Base-by-base conservation (phyloP, 2,113 vertebrate species). In the Halichoeres trimaculatus region DNA sequence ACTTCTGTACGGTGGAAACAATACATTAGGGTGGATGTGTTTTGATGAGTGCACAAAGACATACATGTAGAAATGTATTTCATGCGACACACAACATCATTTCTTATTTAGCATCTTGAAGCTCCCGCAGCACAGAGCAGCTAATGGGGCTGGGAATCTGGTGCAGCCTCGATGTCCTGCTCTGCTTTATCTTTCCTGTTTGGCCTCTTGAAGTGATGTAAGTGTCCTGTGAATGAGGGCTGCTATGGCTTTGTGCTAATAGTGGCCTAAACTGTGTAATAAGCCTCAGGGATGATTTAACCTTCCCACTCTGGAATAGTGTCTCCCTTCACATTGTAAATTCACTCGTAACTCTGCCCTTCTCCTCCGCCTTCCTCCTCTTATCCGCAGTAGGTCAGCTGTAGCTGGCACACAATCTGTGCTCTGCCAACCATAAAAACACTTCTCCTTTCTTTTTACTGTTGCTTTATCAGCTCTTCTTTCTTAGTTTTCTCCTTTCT, bases 91-190 rank as follows among this genome's bases (percentile, higher is more conserved):
- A 66, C 78, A 80, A 38, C 34, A 67, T 84, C 11, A 80, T 91
- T 61, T 83, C 76, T 89, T 83, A 91, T 91, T 87, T 51, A 89
- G 74, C 59, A 85, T 74, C 73, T 78, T 50, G 54, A 41, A 24
- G 71, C 68, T 72, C 10, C 56, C 1, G 43, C 1, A 69, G 51
- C 24, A 48, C 59, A n/a, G 58, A 57, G 75, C 58, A 7, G 75
- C 75, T 77, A 75, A 84, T 77, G 76, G 79, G 76, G 78, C 34
- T 19, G 43, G 24, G 70, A 75, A 54, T 8, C 54, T 64, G 76
- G 8, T 40, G 13, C 38, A n/a, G n/a, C n/a, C n/a, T 43, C 14
- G 12, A 14, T 51, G 50, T 17, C 17, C 65, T 30, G 34, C 38
- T 69, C 59, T 24, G 34, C 20, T 10, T 70, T 59, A 7, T 45